A percentile compares a stretch with the other conserved stretches of the same genome.
phyloP scores from a whole-genome alignment of 2,888 invertebrate species.

The Patella ulyssiponensis region DNA sequence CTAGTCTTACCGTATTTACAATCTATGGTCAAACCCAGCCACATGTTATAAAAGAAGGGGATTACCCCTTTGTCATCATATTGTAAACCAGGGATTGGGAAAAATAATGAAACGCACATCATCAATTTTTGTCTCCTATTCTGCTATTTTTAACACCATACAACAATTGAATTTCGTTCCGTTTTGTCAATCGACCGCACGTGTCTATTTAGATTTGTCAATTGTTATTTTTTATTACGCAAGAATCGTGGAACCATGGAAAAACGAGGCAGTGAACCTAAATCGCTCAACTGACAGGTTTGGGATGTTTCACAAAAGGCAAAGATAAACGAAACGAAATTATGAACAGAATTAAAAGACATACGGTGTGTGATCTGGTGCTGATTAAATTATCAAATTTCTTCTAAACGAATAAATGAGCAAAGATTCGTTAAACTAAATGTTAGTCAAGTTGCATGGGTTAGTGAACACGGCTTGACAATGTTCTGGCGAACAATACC shows the following conservation, averaged over 20 bases:
- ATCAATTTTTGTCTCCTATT: conserved; percentile 11
- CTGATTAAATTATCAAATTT: no score
- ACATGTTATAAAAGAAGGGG: neutral
- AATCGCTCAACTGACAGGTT: no score
- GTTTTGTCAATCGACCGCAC: conserved; percentile 9
- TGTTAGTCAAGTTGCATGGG: no score
- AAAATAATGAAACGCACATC: neutral
- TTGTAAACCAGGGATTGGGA: neutral
- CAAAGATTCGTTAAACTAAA: no score
- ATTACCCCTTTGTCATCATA: neutral
- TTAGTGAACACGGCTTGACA: no score
- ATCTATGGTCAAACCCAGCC: neutral
- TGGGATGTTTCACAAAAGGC: no score
- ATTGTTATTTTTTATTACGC: neutral
- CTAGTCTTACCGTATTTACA: neutral
- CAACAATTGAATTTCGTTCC: conserved; percentile 7
- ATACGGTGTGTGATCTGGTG: no score
- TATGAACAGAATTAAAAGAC: no score
- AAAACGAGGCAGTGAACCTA: neutral
- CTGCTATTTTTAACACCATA: conserved; percentile 1
- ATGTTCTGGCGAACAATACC: neutral
- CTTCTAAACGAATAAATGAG: no score
- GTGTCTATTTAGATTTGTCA: neutral
- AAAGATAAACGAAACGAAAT: no score
- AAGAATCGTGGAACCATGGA: conserved; percentile 9